Base-by-base conservation (phyloP, 2,888 invertebrate species). In the Coelopa pilipes region DNA sequence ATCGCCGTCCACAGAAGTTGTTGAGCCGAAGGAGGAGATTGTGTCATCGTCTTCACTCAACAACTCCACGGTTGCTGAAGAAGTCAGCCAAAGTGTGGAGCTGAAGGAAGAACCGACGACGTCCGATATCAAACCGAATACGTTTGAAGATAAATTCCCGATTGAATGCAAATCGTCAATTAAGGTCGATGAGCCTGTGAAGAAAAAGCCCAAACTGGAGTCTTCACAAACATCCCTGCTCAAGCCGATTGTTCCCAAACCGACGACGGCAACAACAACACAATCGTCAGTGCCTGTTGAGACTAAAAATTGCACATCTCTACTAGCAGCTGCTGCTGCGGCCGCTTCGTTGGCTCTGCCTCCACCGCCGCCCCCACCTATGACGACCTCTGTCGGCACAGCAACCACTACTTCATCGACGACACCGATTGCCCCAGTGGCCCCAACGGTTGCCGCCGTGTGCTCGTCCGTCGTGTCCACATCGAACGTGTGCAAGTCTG, bases 141-240 rank as follows among this genome's bases (percentile, higher is more conserved):
- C 60, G 12, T 62, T 62, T 45, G 66, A 66, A 11, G 60, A 63
- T n/a, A 34, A 34, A 34, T 34, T 34, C 4, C 19, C 63, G 49
- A 2, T 57, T 15, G 47, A 46, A n/a, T 24, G 24, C 50, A 60
- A 62, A 19, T 15, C 24, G 19, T 24, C 34, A 0, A 12, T 46
- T 11, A 77, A 77, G 53, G 13, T 11, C 7, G 83, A 82, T 12
- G 34, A 34, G 59, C 83, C 82, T 7, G 46, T 76, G 0, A 83
- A 82, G 65, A 83, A 83, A 69, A 82, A 83, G 53, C 76, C 78
- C 0, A 83, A 83, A 46, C 15, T 80, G 21, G 83, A 76, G 17
- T 7, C 50, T 10, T 12, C 50, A 7, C 73, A 74, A 68, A 72
- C 76, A 0, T 71, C 75, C 12, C n/a, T 76, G 47, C 60, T 74